phyloP scores from a whole-genome alignment of 2,113 vertebrate species.

The Marcusenius ussheri region DNA sequence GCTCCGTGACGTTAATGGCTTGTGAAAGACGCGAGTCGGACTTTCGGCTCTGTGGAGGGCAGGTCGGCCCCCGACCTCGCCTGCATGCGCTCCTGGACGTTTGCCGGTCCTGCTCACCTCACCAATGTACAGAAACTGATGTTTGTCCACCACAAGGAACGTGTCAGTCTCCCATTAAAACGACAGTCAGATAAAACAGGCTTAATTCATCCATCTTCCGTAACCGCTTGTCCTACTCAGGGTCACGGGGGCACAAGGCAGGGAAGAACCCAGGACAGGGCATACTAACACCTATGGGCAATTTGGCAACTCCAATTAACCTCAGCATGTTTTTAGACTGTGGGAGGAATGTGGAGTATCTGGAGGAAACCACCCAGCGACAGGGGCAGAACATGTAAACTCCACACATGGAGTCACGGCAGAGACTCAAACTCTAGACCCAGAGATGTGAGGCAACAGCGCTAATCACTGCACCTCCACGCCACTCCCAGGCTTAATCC shows the following conservation, averaged over 20 bases:
- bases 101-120: background rate
- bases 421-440: background rate
- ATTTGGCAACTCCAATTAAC: background rate
- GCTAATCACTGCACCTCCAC: background rate
- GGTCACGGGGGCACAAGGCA: background rate
- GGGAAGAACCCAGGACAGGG: no score
- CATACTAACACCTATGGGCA: background rate
- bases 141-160: background rate
- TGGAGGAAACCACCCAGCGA: background rate
- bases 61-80: background rate
- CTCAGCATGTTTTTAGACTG: background rate
- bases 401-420: no score
- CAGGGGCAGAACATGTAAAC: background rate
- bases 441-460: background rate
- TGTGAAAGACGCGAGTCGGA: background rate
- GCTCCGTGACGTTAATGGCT: background rate
- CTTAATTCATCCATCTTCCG: background rate
- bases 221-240: background rate
- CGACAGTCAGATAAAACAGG: background rate
- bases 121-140: background rate
- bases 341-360: background rate
- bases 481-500: no score
- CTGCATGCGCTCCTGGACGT: background rate
- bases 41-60: background rate
- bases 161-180: background rate